These are phyloP conservation scores for Mylabris phalerata DNA, from an alignment of 1,140 invertebrate species.

Conservation along the genomic window DNA sequence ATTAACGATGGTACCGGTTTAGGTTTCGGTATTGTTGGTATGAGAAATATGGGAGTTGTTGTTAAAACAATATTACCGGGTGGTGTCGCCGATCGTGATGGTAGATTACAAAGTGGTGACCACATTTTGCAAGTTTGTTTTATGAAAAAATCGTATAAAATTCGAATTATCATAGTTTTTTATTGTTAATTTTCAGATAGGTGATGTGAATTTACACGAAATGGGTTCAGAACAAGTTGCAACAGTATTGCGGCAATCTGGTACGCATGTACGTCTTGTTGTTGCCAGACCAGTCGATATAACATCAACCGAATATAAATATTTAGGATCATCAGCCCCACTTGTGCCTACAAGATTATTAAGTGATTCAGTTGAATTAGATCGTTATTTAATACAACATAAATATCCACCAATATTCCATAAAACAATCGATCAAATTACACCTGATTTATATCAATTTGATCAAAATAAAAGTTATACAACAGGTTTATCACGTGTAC, in stretches of 20 bases:
- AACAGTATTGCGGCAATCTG: conserved; percentile 88
- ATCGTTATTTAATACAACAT: conserved; percentile 74
- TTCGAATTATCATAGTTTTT: neutral
- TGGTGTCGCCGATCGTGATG: conserved; percentile 91
- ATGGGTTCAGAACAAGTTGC: conserved; percentile 97
- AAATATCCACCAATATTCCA: conserved; percentile 65
- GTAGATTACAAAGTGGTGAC: conserved; percentile 87
- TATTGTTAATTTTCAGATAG: conserved; percentile 49
- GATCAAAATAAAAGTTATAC: conserved; percentile 32
- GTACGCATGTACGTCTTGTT: conserved; percentile 84
- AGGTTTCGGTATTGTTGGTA: conserved; percentile 97
- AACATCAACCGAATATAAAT: conserved; percentile 56
- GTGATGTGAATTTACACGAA: conserved; percentile 84
- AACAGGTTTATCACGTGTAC: conserved; percentile 42
- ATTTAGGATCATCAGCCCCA: conserved; percentile 43
- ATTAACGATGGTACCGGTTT: conserved; percentile 93
- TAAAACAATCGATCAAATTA: conserved; percentile 36
- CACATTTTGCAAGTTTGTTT: conserved; percentile 84
- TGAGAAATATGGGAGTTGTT: conserved; percentile 91
- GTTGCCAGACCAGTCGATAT: conserved; percentile 83
- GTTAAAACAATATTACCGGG: conserved; percentile 95
- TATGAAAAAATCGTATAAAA: neutral
- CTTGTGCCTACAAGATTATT: conserved; percentile 61
- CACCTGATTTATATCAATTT: conserved; percentile 24
- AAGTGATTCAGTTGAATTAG: conserved; percentile 77